Conservation (phyloP, 1,140 invertebrate species). For the Berghia stephanieae region DNA sequence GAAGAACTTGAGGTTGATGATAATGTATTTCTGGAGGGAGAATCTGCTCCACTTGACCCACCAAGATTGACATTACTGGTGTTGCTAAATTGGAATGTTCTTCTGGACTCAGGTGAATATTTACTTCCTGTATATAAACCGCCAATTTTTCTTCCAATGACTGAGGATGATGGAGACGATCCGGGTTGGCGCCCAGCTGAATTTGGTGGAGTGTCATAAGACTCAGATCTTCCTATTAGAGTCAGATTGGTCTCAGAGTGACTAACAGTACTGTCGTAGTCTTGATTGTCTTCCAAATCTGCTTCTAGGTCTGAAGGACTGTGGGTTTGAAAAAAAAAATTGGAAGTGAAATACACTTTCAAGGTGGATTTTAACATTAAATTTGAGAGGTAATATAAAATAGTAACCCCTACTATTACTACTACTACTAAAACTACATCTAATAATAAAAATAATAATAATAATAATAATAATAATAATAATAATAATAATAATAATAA, state of each 20-base stretch:
- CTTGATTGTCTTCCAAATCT: conserved; percentile 74
- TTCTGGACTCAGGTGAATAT: conserved; percentile 35
- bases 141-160: neutral
- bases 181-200: neutral
- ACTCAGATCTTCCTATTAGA: conserved; percentile 57
- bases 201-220: conserved; percentile 33
- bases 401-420: too few species aligned
- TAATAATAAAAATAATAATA: too few species aligned
- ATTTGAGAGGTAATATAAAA: too few species aligned
- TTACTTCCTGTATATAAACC: conserved; percentile 22
- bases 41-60: conserved; percentile 32
- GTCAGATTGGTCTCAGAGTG: conserved; percentile 64
- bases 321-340: too few species aligned
- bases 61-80: conserved; percentile 21
- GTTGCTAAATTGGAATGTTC: conserved; percentile 25
- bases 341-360: too few species aligned
- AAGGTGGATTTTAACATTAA: too few species aligned
- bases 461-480: too few species aligned
- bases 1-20: conserved; percentile 33
- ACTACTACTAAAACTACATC: too few species aligned
- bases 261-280: conserved; percentile 68
- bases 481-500: too few species aligned
- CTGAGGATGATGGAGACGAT: too few species aligned
- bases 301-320: conserved; percentile 75
- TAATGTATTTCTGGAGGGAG: conserved; percentile 23